Evolutionary conservation across 2,113 vertebrate genomes (phyloP).

Genomic region (Peromyscus maniculatus): DNA sequence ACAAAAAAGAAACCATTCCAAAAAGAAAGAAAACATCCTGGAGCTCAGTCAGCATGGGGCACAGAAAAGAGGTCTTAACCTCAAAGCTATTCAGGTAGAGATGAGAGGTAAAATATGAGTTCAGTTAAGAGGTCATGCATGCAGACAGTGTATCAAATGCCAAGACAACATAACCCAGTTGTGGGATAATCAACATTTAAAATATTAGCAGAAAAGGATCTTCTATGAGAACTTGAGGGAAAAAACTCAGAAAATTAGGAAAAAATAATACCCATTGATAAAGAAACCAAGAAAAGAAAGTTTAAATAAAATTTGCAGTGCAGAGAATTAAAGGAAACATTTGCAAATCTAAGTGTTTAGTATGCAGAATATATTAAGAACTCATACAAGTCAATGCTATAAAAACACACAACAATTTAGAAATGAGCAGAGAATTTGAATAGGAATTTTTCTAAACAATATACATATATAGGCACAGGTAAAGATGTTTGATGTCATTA

Average conservation of each 20-base stretch:
- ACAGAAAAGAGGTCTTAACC: constrained; percentile 10
- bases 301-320: constrained; percentile 20
- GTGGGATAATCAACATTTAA: neutral
- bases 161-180: constrained; percentile 27
- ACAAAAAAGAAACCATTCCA: neutral
- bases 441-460: constrained; percentile 30
- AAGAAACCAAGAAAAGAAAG: constrained; percentile 5
- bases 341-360: constrained; percentile 3
- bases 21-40: neutral
- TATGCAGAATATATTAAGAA: constrained; percentile 46
- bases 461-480: neutral
- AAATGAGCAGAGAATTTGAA: constrained; percentile 47
- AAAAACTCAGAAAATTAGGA: neutral
- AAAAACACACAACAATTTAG: constrained; percentile 42
- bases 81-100: constrained; percentile 43
- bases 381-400: constrained; percentile 29
- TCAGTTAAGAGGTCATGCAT: neutral
- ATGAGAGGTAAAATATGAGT: neutral
- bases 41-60: neutral
- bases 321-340: constrained; percentile 12
- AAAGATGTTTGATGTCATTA: constrained; percentile 31
- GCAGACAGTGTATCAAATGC: neutral
- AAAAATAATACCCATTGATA: neutral
- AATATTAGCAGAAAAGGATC: neutral
- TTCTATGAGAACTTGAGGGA: constrained; percentile 31